These are phyloP conservation scores for Synchiropus splendidus DNA, from an alignment of 2,113 vertebrate genomes.

Conservation along the genomic window DNA sequence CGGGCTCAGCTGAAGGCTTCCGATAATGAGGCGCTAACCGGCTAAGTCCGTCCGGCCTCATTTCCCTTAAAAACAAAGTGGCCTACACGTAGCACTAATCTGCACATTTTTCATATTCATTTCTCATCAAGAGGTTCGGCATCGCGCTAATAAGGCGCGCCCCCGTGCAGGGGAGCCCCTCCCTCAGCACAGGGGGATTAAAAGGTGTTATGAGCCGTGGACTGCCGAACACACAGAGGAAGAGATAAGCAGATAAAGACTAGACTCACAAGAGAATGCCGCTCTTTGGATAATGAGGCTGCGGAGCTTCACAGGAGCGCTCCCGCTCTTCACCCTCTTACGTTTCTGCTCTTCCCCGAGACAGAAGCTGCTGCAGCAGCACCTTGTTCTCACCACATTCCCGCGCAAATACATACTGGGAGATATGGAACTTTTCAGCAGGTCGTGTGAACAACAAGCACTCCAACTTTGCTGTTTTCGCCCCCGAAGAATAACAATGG, in stretches of 20 bases:
- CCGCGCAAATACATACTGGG: no score
- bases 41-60: slow-evolving; percentile 49
- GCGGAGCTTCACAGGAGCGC: slow-evolving; percentile 20
- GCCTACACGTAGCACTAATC: slow-evolving; percentile 45
- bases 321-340: slow-evolving; percentile 12
- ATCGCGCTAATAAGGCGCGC: slow-evolving; percentile 47
- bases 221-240: slow-evolving; percentile 56
- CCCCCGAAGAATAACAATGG: not conserved
- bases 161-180: slow-evolving; percentile 25
- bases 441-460: slow-evolving; percentile 2
- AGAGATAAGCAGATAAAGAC: slow-evolving; percentile 52
- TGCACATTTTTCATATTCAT: slow-evolving; percentile 41
- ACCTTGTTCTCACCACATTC: no score
- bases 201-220: slow-evolving; percentile 47
- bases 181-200: slow-evolving; percentile 37
- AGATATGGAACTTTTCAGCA: no score
- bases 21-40: slow-evolving; percentile 63
- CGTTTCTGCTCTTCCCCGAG: no score
- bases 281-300: slow-evolving; percentile 47
- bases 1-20: slow-evolving; percentile 56
- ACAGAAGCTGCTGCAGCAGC: no score
- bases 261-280: slow-evolving; percentile 36
- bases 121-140: slow-evolving; percentile 37
- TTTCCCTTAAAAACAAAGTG: slow-evolving; percentile 57
- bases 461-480: not conserved